Conservation (phyloP, 2,888 invertebrate genomes). For the Lasioglossum villosulum region DNA sequence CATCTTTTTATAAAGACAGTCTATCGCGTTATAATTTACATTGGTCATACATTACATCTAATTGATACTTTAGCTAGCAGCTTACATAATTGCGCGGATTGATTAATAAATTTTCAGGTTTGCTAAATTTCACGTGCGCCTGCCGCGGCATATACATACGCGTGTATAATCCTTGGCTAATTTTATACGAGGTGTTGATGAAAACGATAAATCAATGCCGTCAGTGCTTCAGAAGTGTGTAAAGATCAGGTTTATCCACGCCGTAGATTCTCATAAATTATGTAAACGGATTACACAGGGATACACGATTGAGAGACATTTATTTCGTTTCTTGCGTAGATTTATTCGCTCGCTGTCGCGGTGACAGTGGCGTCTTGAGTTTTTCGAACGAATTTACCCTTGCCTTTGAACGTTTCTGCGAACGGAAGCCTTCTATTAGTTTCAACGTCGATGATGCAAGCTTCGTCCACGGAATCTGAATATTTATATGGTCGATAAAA, state of each 20-base stretch:
- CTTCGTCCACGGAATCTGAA: conserved; percentile 57
- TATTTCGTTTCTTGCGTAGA: background rate
- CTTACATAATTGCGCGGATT: background rate
- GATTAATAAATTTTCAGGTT: background rate
- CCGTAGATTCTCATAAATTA: conserved; percentile 3
- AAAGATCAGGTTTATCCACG: background rate
- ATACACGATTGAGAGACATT: background rate
- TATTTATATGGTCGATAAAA: conserved; percentile 75
- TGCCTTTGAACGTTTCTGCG: background rate
- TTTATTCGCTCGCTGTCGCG: background rate
- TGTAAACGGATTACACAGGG: conserved; percentile 1
- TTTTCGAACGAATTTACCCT: conserved; percentile 16
- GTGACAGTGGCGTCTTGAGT: background rate
- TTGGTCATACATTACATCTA: background rate
- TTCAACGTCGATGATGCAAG: conserved; percentile 62
- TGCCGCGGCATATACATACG: background rate
- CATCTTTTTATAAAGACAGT: no score
- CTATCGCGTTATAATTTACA: background rate
- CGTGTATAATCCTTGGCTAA: background rate
- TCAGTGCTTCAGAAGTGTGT: background rate
- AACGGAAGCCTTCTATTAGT: conserved; percentile 38
- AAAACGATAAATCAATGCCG: conserved; percentile 3
- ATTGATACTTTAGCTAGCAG: background rate
- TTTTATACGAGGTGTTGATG: background rate
- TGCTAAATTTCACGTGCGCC: background rate